Evolutionary conservation across 1,140 invertebrate species (phyloP), one percentile per base, ranked within the genome.

Genomic region (Bombus pyrosoma): DNA sequence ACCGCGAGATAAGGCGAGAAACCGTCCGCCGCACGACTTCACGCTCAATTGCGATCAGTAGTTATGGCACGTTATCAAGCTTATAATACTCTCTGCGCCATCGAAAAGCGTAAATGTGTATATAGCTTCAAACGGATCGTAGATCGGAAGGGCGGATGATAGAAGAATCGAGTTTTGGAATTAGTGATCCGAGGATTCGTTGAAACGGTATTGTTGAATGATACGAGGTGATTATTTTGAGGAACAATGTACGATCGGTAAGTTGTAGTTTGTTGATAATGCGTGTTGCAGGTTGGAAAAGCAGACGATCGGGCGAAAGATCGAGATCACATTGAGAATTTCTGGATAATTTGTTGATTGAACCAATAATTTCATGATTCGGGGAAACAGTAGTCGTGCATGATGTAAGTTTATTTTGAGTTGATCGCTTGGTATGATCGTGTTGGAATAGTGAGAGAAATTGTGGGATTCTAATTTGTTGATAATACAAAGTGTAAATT

Each of bases 31-130:
- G 62, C 57, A 73, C 66, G 28, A 76, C 66, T 78, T 78, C 66
- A 68, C 81, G 72, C 75, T 83, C 76, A 66, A 86, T 64, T 74
- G 41, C 69, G 57, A 86, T 80, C 62, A 83, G 37, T 89, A 86
- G 74, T 80, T 73, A 79, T 66, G 57, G 62, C 79, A 85, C 73
- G 79, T 90, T 87, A 89, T 87, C 85, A 62, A 13, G 10, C 13
- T 22, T 53, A 22, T 22, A 53, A 53, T 71, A 80, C 64, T 66
- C 43, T 80, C 75, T 62, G 73, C 43, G 22, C n/a, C 10, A 34
- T 66, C 18, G 47, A 53, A 53, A 18, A 32, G 5, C 2, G 2
- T 32, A 32, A 6, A 18, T 64, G 62, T 64, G n/a, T 32, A 12
- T 12, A n/a, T 32, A 66, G n/a, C 15, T 32, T n/a, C 4, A 13